Conservation (phyloP, 2,113 vertebrate species). For the Elanoides forficatus region DNA sequence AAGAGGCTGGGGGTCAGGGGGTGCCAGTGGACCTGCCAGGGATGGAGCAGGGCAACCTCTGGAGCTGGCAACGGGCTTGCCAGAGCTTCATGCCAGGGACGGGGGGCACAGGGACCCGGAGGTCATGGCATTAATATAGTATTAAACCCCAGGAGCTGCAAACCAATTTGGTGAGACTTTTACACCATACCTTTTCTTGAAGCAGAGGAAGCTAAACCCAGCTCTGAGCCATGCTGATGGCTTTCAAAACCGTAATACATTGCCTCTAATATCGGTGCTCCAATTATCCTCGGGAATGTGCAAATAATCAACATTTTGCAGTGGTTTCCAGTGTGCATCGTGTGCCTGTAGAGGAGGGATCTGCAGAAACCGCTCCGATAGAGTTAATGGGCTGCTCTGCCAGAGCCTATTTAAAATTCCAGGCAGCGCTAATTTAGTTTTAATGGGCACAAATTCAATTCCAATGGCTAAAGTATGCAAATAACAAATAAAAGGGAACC, state of each 20-base stretch:
- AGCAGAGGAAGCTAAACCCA: neutral
- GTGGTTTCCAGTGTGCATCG: neutral
- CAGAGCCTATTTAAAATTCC: slow-evolving; percentile 44
- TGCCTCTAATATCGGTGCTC: neutral
- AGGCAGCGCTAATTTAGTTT: slow-evolving; percentile 53
- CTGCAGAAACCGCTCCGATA: neutral
- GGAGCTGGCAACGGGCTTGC: neutral
- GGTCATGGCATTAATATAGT: rapidly evolving
- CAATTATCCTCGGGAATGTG: neutral
- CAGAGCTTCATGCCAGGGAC: rapidly evolving
- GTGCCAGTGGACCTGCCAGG: neutral
- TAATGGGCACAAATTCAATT: slow-evolving; percentile 59
- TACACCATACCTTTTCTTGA: neutral
- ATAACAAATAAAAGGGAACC: slow-evolving; percentile 56
- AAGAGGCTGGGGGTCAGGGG: neutral
- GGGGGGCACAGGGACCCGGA: rapidly evolving
- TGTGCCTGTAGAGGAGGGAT: neutral
- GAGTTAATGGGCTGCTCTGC: slow-evolving; percentile 37
- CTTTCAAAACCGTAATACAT: neutral
- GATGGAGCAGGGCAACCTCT: rapidly evolving
- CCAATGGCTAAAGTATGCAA: slow-evolving; percentile 54
- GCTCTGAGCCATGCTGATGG: neutral
- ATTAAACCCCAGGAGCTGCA: neutral
- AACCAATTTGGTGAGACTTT: rapidly evolving
- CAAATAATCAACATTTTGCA: neutral